phyloP scores from a whole-genome alignment of 2,113 vertebrate species.

The Erythrolamprus reginae region DNA sequence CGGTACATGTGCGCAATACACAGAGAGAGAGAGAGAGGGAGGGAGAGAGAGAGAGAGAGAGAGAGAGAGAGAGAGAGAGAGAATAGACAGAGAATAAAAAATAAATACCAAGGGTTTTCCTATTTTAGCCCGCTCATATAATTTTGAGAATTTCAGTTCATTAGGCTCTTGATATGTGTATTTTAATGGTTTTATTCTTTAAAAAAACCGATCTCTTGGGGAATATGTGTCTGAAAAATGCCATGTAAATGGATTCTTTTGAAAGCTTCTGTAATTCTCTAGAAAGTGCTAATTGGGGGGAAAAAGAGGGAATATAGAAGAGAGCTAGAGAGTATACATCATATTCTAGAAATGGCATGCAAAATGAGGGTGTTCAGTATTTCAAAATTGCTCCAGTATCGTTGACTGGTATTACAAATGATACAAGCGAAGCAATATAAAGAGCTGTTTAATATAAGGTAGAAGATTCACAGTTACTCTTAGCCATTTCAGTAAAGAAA shows the following conservation, averaged over 20 bases:
- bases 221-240: neutral
- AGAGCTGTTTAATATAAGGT: neutral
- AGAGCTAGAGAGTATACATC: neutral
- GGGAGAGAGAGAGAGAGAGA: too few relatives aligned
- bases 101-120: slow-evolving; percentile 6
- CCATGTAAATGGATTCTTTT: neutral
- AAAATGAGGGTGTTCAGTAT: neutral
- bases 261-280: neutral
- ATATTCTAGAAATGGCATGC: neutral
- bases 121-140: neutral
- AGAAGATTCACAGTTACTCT: slow-evolving; percentile 24
- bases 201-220: neutral
- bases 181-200: neutral
- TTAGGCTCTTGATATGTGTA: neutral
- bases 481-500: neutral
- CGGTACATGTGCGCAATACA: slow-evolving; percentile 13
- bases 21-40: too few relatives aligned
- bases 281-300: slow-evolving; percentile 12
- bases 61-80: too few relatives aligned
- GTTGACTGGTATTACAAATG: neutral
- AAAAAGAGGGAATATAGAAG: neutral
- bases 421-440: neutral
- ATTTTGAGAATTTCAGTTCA: neutral
- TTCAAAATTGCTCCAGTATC: neutral
- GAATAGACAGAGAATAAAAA: slow-evolving; percentile 13